Conservation (phyloP, 1,140 invertebrate genomes). For the Mylabris phalerata region DNA sequence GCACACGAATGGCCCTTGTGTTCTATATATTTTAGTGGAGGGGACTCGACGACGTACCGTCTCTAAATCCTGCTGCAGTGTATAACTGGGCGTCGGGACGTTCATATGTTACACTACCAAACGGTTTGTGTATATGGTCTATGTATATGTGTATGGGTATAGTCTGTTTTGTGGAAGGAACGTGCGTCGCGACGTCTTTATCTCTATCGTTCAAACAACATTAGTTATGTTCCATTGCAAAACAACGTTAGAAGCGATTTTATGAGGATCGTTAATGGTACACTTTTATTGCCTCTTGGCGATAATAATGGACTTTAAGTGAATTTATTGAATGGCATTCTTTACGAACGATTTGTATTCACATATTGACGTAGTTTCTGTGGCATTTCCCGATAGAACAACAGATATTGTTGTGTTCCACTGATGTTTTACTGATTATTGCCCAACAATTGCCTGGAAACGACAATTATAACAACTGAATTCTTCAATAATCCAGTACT, state of each 20-base stretch:
- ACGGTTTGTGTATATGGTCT: not conserved
- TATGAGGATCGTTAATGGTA: not conserved
- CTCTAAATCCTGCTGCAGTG: conserved; percentile 13
- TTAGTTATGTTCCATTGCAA: too few species aligned
- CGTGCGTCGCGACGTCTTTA: conserved; percentile 6
- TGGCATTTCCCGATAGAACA: too few species aligned
- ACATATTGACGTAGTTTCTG: too few species aligned
- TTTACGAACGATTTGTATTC: too few species aligned
- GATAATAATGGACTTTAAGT: not conserved
- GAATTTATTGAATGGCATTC: not conserved
- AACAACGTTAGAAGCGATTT: not conserved
- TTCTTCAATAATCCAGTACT: too few species aligned
- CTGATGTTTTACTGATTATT: too few species aligned
- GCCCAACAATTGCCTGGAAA: too few species aligned
- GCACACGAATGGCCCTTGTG: too few species aligned
- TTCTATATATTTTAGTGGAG: conserved; percentile 1
- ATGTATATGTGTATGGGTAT: too few species aligned
- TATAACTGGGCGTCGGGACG: conserved; percentile 6
- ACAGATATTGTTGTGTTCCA: too few species aligned
- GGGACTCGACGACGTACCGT: conserved; percentile 7
- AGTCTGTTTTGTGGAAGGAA: not conserved
- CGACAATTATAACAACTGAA: too few species aligned
- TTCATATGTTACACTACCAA: not conserved
- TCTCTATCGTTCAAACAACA: too few species aligned
- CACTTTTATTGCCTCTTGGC: not conserved